phyloP scores from a whole-genome alignment of 1,140 invertebrate species.

The Campoletis sonorensis region DNA sequence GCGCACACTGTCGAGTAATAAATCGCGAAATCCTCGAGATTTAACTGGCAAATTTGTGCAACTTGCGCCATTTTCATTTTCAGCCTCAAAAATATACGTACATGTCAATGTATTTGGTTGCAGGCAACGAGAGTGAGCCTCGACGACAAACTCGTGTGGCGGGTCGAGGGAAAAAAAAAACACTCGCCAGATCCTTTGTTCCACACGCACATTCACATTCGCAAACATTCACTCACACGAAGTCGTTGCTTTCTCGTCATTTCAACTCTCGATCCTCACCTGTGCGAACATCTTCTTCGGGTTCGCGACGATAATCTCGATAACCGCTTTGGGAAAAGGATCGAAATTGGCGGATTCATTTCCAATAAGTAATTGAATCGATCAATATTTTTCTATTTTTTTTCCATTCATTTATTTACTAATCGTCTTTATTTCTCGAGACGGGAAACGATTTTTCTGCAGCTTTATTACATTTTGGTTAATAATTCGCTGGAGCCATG shows the following conservation, averaged over 20 bases:
- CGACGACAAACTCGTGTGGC: slow-evolving; percentile 6
- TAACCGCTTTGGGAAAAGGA: not conserved
- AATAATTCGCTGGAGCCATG: no score
- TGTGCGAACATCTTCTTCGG: not conserved
- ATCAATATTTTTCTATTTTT: not conserved
- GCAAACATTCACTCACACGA: not conserved
- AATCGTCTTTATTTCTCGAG: no score
- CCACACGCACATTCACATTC: not conserved
- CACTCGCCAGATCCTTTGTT: slow-evolving; percentile 20
- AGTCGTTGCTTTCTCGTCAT: not conserved
- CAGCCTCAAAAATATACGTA: not conserved
- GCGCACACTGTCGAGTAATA: not conserved
- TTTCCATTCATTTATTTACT: no score
- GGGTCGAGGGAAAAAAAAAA: not conserved
- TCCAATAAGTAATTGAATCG: not conserved
- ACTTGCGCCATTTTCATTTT: not conserved
- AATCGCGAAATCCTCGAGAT: not conserved
- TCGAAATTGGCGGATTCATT: not conserved
- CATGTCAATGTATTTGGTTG: not conserved
- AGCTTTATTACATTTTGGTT: no score
- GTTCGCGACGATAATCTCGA: not conserved
- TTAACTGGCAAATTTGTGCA: not conserved
- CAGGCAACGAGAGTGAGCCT: not conserved
- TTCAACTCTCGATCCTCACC: slow-evolving; percentile 3
- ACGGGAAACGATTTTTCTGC: no score